Base-by-base conservation (phyloP, 2,797 vertebrate genomes). In the Darevskia nairensis region DNA sequence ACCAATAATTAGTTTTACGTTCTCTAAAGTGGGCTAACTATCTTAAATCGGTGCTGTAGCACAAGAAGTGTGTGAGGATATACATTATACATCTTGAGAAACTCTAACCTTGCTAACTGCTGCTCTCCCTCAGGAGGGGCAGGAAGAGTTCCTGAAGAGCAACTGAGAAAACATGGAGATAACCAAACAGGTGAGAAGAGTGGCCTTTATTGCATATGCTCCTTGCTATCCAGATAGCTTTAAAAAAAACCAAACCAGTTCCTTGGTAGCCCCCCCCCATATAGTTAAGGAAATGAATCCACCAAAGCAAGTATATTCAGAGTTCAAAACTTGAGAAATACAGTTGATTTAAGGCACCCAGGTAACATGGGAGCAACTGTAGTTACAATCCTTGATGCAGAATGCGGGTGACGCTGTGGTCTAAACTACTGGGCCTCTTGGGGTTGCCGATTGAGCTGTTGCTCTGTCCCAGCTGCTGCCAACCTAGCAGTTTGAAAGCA, bases 111-210 rank as follows among this genome's bases (percentile, higher is more conserved):
- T 94, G 91, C 91, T 94, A 93, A 95, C 92, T 95, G 93, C 92
- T 95, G 93, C 94, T 95, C 93, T 94, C 91, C 92, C 85, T 95
- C 94, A 96, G 96, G 95, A 94, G 93, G 94, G 93, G 93, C 89
- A 92, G 87, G 93, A 94, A 93, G 94, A 94, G 94, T 94, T 89
- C 92, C 93, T 88, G 94, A 96, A 90, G 94, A 95, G 92, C 95
- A 95, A 61, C 91, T 92, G 91, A 92, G 92, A 93, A 95, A 95
- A 81, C 90, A 90, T 89, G 93, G 93, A 93, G 96, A 95, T 94
- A 96, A 96, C 82, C 94, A 92, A 82, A 86, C 93, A 95, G 96
- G 95, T 96, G 93, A 96, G 95, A 95, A 95, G 94, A 90, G 75
- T 68, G 75, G 19, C 46, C n/a, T 74, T 85, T 86, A 25, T 80